Percentiles rank a stretch among this genome's conserved stretches.
phyloP scores from a whole-genome alignment of 2,797 vertebrate species.

The Cyprinella venusta region DNA sequence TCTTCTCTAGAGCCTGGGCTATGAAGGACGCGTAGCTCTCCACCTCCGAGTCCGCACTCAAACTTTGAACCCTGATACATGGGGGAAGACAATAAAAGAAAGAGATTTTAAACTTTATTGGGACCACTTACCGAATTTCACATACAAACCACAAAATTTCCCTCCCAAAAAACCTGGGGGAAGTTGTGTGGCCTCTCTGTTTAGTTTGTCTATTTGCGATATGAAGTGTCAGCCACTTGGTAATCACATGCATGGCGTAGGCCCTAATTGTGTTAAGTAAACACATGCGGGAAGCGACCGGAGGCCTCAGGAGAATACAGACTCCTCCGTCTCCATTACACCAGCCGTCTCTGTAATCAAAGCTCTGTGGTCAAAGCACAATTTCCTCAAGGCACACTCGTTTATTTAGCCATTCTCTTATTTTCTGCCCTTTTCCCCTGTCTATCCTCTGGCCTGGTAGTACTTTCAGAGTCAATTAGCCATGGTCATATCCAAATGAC shows the following conservation, averaged over 20 bases:
- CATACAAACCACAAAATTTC: not conserved
- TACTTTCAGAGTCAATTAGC: slow-evolving; percentile 67
- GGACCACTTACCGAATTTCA: not conserved
- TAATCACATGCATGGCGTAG: slow-evolving; percentile 25
- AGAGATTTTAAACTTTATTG: not conserved
- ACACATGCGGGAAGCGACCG: slow-evolving; percentile 32
- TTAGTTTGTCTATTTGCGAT: slow-evolving; percentile 27
- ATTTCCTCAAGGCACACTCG: slow-evolving; percentile 39
- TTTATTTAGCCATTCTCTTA: slow-evolving; percentile 53
- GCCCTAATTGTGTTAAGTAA: slow-evolving; percentile 42
- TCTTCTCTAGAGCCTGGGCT: slow-evolving; percentile 86
- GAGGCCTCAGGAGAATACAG: slow-evolving; percentile 60
- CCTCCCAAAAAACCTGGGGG: not conserved
- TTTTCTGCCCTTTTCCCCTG: slow-evolving; percentile 25
- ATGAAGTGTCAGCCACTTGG: slow-evolving; percentile 33
- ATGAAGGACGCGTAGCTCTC: slow-evolving; percentile 92
- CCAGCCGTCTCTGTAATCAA: slow-evolving; percentile 51
- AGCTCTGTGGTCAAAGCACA: slow-evolving; percentile 30
- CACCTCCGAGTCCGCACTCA: slow-evolving; percentile 85
- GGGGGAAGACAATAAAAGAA: slow-evolving; percentile 11
- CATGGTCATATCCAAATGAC: slow-evolving; percentile 30
- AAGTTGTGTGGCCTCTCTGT: not conserved
- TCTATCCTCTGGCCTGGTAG: slow-evolving; percentile 67
- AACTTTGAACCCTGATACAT: slow-evolving; percentile 83
- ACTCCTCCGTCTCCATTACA: slow-evolving; percentile 37